Evolutionary conservation across 92 coral and sea anemone genomes (phyloP).

Genomic region (Paragorgia papillata): DNA sequence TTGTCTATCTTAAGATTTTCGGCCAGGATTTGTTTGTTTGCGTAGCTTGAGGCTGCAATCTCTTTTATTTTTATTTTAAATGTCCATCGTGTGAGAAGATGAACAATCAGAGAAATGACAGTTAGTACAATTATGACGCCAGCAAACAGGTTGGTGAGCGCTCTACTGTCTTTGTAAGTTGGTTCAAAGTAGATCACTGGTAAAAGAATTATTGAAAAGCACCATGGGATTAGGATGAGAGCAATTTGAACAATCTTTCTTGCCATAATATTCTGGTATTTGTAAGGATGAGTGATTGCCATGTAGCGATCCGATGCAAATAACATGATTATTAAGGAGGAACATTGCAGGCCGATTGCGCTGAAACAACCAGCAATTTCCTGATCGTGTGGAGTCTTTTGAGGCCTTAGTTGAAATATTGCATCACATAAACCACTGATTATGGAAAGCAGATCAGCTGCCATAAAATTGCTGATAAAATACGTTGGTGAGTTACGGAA

Average conservation of each 20-base stretch:
- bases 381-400: not conserved
- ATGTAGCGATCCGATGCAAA: slow-evolving; percentile 28
- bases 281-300: slow-evolving; percentile 24
- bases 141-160: slow-evolving; percentile 16
- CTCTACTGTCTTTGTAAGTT: not conserved
- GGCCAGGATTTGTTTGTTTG: slow-evolving; percentile 6
- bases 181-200: slow-evolving; percentile 22
- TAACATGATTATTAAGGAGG: slow-evolving; percentile 16
- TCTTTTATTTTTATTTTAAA: not conserved
- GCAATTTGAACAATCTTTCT: not conserved
- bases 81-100: slow-evolving; percentile 18
- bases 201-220: slow-evolving; percentile 19
- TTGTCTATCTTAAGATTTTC: slow-evolving; percentile 20
- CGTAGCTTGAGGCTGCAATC: too few relatives aligned
- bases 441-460: slow-evolving; percentile 13
- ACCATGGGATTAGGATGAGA: slow-evolving; percentile 17
- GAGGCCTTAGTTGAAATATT: not conserved
- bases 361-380: not conserved
- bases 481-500: slow-evolving; percentile 32
- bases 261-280: slow-evolving; percentile 1
- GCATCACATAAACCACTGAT: not conserved
- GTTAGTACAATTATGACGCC: slow-evolving; percentile 11
- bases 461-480: slow-evolving; percentile 15
- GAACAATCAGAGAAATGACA: slow-evolving; percentile 5
- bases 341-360: slow-evolving; percentile 8